phyloP scores from a whole-genome alignment of 1,140 invertebrate genomes.

The Plutomurus gul region DNA sequence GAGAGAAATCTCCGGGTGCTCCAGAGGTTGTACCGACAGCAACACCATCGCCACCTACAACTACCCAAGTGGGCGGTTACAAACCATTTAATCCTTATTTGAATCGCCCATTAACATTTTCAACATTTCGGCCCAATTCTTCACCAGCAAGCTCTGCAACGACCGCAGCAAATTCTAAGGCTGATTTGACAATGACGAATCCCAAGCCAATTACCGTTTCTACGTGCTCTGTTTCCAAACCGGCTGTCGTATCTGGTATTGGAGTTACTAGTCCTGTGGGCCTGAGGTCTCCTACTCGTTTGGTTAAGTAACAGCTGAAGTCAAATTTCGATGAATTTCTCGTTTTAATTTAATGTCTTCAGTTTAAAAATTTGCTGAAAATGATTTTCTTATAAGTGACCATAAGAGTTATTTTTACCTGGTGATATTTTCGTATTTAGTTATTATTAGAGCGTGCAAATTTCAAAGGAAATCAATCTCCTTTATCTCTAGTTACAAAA shows the following conservation, averaged over 20 bases:
- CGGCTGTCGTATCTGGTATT: background rate
- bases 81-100: slow-evolving; percentile 52
- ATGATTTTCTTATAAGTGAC: too few relatives aligned
- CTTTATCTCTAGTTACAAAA: too few relatives aligned
- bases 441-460: too few relatives aligned
- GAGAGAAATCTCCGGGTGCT: background rate
- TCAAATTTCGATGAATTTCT: background rate
- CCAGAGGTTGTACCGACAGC: background rate
- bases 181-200: slow-evolving; percentile 7
- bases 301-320: slow-evolving; percentile 30
- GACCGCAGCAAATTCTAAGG: background rate
- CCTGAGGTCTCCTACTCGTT: slow-evolving; percentile 35
- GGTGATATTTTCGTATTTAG: background rate
- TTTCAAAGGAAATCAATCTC: too few relatives aligned
- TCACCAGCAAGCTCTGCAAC: background rate
- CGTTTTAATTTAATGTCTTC: background rate
- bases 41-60: background rate
- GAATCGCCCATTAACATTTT: slow-evolving; percentile 51
- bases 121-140: slow-evolving; percentile 50
- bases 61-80: slow-evolving; percentile 40
- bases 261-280: slow-evolving; percentile 6
- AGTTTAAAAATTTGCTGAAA: too few relatives aligned
- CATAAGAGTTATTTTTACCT: too few relatives aligned
- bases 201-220: slow-evolving; percentile 7
- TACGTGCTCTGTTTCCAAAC: slow-evolving; percentile 4